phyloP scores from a whole-genome alignment of 2,113 vertebrate genomes.

The Platycercus adscitus region DNA sequence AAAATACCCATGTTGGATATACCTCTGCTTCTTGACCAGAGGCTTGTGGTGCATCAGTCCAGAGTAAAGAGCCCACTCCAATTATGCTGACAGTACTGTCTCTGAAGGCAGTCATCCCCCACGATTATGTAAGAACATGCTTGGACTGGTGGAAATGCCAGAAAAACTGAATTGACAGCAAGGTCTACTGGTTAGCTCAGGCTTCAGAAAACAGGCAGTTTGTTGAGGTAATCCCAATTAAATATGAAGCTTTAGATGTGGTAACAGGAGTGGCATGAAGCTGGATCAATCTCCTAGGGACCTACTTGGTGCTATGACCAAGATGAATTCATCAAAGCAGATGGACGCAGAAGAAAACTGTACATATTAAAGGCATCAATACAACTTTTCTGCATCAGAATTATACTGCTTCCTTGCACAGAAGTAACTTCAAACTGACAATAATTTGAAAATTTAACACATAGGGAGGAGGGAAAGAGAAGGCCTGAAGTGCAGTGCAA shows the following conservation, averaged over 20 bases:
- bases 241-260: not conserved
- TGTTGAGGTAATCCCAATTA: not conserved
- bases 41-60: not conserved
- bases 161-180: not conserved
- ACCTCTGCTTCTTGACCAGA: not conserved
- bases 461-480: not conserved
- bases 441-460: not conserved
- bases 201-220: not conserved
- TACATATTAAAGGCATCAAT: not conserved
- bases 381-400: not conserved
- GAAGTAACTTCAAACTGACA: not conserved
- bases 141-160: not conserved
- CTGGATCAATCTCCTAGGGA: not conserved
- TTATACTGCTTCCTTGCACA: not conserved
- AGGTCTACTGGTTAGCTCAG: not conserved
- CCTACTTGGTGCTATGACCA: not conserved
- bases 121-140: not conserved
- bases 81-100: not conserved
- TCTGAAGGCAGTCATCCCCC: not conserved
- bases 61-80: not conserved
- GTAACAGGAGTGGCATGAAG: not conserved
- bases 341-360: not conserved
- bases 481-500: not conserved
- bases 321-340: not conserved
- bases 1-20: fast-evolving